phyloP scores from a whole-genome alignment of 2,888 invertebrate species.

The Toxonevra muliebris region DNA sequence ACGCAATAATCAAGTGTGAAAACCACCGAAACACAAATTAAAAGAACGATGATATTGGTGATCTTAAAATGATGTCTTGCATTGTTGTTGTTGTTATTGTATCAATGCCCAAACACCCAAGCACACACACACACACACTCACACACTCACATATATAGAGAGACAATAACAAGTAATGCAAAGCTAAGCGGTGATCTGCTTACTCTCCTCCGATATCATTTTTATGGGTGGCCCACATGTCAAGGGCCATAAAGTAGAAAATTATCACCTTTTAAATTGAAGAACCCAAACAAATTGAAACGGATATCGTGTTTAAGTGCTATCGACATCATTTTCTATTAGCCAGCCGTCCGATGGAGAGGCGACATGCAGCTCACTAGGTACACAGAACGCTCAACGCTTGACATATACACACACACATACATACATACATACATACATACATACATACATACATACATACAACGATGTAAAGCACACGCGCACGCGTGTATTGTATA shows the following conservation, averaged over 20 bases:
- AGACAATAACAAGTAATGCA: not conserved
- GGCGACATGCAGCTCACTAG: constrained; percentile 22
- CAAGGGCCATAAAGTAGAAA: constrained; percentile 66
- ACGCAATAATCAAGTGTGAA: constrained; percentile 58
- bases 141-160: constrained; percentile 8
- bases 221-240: constrained; percentile 65
- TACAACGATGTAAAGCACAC: constrained; percentile 13
- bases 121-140: not conserved
- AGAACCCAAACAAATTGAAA: constrained; percentile 66
- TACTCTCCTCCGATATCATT: constrained; percentile 58
- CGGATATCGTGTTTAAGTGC: constrained; percentile 66
- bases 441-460: constrained; percentile 18
- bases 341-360: constrained; percentile 38
- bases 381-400: not conserved
- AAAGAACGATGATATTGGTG: constrained; percentile 52
- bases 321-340: constrained; percentile 65
- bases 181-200: constrained; percentile 23
- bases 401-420: not conserved
- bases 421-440: constrained; percentile 22
- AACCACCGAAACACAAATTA: constrained; percentile 60
- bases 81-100: not conserved
- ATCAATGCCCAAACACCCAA: not conserved
- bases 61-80: constrained; percentile 26
- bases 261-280: constrained; percentile 66
- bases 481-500: constrained; percentile 14